Base-by-base conservation (phyloP, 2,113 vertebrate genomes). In the Marmota flaviventris region DNA sequence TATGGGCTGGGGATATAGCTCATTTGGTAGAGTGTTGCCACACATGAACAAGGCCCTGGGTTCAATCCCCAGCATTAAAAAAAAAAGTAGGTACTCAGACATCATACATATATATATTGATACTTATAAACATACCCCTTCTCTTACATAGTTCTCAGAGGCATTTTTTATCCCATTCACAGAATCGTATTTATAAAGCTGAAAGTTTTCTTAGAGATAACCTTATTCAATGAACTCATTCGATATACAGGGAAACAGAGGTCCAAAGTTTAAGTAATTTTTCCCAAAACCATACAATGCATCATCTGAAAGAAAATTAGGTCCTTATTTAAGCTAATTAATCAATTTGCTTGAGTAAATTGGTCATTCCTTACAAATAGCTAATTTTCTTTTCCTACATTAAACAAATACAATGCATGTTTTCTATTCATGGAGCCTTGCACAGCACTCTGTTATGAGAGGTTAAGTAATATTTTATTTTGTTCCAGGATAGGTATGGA, bases 281-380 rank as follows among this genome's bases (percentile, higher is more conserved):
- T 92, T 95, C 56, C 34, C 37, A 73, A 92, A 83, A 39, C 1
- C 12, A 78, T 20, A 17, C 12, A 84, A 81, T 76, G 7, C 4
- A 29, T 78, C 27, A 58, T 32, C 45, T 77, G 45, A 86, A 78
- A 88, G 4, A 65, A 72, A 56, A 58, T n/a, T 93, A 42, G 79
- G 17, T 13, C 42, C 8, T 81, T 63, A 42, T 61, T 73, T 39
- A 51, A 45, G 18, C 18, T 56, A 95, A 72, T 32, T 63, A 65
- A 73, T 73, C n/a, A 63, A 69, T 45, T 72, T 94, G 11, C 16
- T 95, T 82, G 3, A 83, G 12, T 82, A 92, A 82, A 77, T 58
- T 77, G 34, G 32, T 76, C 9, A 51, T 83, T 89, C 73, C 34
- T 76, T 86, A 32, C 34, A 94, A 93, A 89, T n/a, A 92, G 75